Conservation (phyloP, 2,113 vertebrate genomes). For the Neoarius graeffei region DNA sequence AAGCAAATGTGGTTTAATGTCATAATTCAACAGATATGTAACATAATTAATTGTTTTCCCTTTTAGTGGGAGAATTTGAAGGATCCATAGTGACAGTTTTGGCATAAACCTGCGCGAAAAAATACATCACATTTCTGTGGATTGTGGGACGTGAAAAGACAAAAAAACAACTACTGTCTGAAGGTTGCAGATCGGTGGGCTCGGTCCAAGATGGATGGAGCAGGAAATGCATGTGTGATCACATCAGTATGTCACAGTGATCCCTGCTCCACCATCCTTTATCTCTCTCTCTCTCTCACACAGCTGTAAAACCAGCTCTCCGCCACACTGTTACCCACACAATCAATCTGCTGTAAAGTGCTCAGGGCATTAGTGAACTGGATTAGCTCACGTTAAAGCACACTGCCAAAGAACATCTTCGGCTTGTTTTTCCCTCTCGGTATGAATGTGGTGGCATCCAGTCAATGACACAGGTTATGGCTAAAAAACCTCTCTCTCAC, state of each 20-base stretch:
- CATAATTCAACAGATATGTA: conserved; percentile 25
- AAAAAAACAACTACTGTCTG: conserved; percentile 8
- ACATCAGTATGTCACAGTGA: not conserved
- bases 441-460: not conserved
- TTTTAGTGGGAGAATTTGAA: conserved; percentile 11
- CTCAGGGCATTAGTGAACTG: conserved; percentile 33
- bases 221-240: not conserved
- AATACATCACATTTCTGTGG: conserved; percentile 2
- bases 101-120: conserved; percentile 26
- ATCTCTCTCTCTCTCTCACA: not conserved
- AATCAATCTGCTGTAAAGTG: conserved; percentile 42
- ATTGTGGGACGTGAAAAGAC: conserved; percentile 17
- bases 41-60: not conserved
- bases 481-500: no score
- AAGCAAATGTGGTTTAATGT: conserved; percentile 38
- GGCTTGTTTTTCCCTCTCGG: not conserved
- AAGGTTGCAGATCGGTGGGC: conserved; percentile 3
- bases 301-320: conserved; percentile 21
- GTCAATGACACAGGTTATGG: not conserved
- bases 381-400: conserved; percentile 33
- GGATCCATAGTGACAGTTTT: conserved; percentile 23
- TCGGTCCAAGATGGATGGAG: conserved; percentile 17
- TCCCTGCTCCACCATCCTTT: not conserved
- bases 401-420: conserved; percentile 22
- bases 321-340: not conserved